These are phyloP conservation scores for Channa striata DNA, from an alignment of 2,797 vertebrate species.

Conservation along the genomic window DNA sequence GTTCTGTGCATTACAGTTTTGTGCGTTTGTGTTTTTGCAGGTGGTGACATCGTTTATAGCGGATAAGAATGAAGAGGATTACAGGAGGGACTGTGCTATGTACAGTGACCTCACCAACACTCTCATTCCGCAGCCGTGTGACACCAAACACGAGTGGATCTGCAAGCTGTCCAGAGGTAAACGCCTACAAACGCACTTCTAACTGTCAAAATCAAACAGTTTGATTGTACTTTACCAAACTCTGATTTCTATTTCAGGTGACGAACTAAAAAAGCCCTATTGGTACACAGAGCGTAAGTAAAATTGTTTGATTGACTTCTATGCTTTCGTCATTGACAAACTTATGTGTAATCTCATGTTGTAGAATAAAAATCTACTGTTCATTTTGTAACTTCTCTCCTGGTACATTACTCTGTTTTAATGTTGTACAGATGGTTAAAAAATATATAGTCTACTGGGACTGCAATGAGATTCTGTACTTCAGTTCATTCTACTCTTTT, in stretches of 20 bases:
- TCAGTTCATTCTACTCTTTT: neutral
- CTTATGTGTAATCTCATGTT: neutral
- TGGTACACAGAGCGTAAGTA: conserved; percentile 89
- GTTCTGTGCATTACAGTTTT: neutral
- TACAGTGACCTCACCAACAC: conserved; percentile 86
- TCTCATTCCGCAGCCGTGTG: conserved; percentile 86
- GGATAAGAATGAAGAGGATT: conserved; percentile 87
- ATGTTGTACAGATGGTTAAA: conserved; percentile 3
- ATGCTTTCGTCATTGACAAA: neutral
- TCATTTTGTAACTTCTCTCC: neutral
- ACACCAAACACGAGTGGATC: conserved; percentile 92
- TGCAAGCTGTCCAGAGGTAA: conserved; percentile 93
- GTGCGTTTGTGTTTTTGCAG: conserved; percentile 72
- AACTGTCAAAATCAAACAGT: neutral
- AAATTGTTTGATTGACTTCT: neutral
- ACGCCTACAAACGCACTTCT: neutral
- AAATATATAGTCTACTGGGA: neutral
- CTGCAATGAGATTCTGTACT: neutral
- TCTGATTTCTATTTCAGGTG: conserved; percentile 72
- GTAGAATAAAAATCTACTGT: neutral
- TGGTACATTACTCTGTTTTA: no score
- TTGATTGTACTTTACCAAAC: conserved; percentile 1
- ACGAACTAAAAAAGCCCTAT: conserved; percentile 80
- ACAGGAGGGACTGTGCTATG: conserved; percentile 88
- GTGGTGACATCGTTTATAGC: conserved; percentile 91